A percentile compares a stretch with the other conserved stretches of the same genome.
These are phyloP conservation scores for Tretioscincus oriximinensis DNA, from an alignment of 2,113 vertebrate genomes.

Conservation along the genomic window DNA sequence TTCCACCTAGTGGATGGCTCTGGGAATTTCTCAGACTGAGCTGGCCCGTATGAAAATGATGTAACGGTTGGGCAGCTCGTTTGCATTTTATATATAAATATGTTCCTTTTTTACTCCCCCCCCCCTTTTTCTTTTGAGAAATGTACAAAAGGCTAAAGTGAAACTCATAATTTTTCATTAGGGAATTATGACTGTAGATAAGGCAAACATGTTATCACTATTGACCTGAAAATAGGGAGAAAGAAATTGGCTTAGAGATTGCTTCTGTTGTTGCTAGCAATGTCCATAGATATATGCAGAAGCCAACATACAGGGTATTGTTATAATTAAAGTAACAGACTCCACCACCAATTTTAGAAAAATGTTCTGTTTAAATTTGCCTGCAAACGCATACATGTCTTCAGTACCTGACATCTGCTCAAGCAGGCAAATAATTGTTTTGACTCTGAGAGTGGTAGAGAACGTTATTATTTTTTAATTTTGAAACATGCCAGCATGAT, in stretches of 20 bases:
- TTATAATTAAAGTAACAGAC: slow-evolving; percentile 58
- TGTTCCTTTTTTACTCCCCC: not conserved
- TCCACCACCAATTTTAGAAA: slow-evolving; percentile 49
- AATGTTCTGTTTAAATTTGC: slow-evolving; percentile 53
- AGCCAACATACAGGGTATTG: not conserved
- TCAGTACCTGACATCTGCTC: slow-evolving; percentile 54
- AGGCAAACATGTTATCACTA: not conserved
- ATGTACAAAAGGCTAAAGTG: not conserved
- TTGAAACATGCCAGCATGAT: slow-evolving; percentile 48
- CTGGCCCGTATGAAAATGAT: no score
- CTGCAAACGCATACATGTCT: slow-evolving; percentile 33
- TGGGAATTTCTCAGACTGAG: no score
- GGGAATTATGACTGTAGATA: not conserved
- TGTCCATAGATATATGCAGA: slow-evolving; percentile 17
- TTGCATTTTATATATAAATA: no score
- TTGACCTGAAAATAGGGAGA: no score
- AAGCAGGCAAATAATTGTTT: slow-evolving; percentile 65
- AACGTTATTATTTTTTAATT: slow-evolving; percentile 45
- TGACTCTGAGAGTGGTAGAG: slow-evolving; percentile 51
- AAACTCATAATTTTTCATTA: not conserved
- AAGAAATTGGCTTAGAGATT: not conserved
- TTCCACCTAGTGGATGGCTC: no score
- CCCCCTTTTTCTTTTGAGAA: not conserved
- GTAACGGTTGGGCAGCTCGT: no score
- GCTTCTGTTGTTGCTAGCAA: slow-evolving; percentile 17